These are phyloP conservation scores for Eledona agricola DNA, from an alignment of 2,888 invertebrate species.

Conservation along the genomic window DNA sequence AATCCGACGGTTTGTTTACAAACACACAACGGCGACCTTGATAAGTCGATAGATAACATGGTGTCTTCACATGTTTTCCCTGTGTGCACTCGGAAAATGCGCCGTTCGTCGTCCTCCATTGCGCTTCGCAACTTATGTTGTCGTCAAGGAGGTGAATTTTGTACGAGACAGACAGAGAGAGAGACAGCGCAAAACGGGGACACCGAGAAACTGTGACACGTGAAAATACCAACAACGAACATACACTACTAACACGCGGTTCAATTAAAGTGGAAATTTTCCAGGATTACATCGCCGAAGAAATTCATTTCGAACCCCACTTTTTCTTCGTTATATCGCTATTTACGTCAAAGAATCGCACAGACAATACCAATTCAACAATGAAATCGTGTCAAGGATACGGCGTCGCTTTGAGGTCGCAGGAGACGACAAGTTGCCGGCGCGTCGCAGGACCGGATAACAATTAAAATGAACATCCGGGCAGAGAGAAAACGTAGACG, in stretches of 20 bases:
- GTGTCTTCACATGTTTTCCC: slow-evolving; percentile 32
- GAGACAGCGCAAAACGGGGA: slow-evolving; percentile 1
- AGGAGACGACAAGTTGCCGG: slow-evolving; percentile 5
- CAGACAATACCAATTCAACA: too few species aligned
- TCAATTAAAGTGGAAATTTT: too few species aligned
- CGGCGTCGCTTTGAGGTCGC: slow-evolving; percentile 1
- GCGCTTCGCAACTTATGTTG: slow-evolving; percentile 16
- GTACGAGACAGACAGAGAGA: not conserved
- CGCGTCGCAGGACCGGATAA: too few species aligned
- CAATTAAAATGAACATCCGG: not conserved
- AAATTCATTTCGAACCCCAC: too few species aligned
- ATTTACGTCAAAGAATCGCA: too few species aligned
- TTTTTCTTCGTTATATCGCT: too few species aligned
- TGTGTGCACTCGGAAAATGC: slow-evolving; percentile 27
- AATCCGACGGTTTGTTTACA: slow-evolving; percentile 35
- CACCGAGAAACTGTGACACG: slow-evolving; percentile 14
- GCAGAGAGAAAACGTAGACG: too few species aligned
- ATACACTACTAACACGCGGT: too few species aligned
- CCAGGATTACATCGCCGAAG: too few species aligned
- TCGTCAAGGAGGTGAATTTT: slow-evolving; percentile 16
- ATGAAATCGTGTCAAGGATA: slow-evolving; percentile 19
- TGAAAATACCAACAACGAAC: slow-evolving; percentile 19
- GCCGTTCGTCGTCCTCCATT: slow-evolving; percentile 22
- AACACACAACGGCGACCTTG: slow-evolving; percentile 35
- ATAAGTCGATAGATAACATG: slow-evolving; percentile 36